Evolutionary conservation across 64 coral and sea anemone genomes (phyloP), one percentile per base, ranked within the genome.

Genomic region (Pachyseris speciosa): DNA sequence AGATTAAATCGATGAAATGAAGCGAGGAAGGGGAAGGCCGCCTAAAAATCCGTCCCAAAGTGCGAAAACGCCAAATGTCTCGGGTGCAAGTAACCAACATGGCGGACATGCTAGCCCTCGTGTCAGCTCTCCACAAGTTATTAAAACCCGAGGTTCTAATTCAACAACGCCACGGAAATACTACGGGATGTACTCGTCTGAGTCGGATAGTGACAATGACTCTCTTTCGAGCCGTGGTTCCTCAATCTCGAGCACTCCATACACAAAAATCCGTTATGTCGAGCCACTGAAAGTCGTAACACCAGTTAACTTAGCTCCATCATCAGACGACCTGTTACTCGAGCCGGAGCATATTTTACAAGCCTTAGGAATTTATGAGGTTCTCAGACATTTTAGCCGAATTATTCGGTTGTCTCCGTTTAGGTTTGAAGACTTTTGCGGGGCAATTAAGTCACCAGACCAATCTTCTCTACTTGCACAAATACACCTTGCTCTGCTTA

Each of bases 391-490:
- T 83, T 99, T 99, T 87, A 76, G 94, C 5, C 84, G 97, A 25
- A 95, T 95, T 37, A 27, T 99, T 30, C 78, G 97, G 31, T 64
- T 99, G 1, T 93, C 93, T 13, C 97, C 97, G 3, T 99, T 99
- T 53, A 89, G 94, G 86, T 99, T 90, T 66, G 97, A 99, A 49
- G 97, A 99, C 48, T 95, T 99, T 59, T 92, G 93, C 72, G 93
- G 90, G 15, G 97, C 97, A 28, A 61, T 99, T 38, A 81, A 80
- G 22, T 44, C 86, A 5, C 64, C 85, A 37, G 90, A 99, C 39
- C 94, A 99, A 74, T 95, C 97, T 7, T 73, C 86, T 19, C 89
- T 99, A 74, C 68, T 99, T 68, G 94, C 90, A 39, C 93, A 99
- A 90, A 83, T 99, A 43, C 97, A 99, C 86, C 77, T 99, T 73